Evolutionary conservation across 2,797 vertebrate genomes (phyloP).

Genomic region (Diplodus puntazzo): DNA sequence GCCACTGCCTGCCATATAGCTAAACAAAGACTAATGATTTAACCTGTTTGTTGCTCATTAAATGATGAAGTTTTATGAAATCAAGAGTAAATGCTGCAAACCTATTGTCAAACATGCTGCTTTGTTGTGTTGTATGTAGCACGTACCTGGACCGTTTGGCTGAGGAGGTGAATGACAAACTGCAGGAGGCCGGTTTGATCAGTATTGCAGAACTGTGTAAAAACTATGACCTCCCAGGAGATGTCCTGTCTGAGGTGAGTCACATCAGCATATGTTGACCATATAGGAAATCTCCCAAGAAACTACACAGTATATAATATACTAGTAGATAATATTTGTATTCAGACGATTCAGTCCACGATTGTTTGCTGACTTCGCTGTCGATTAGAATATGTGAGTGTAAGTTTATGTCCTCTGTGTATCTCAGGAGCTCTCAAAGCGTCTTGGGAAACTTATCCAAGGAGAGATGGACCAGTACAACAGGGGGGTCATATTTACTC

Average conservation of each 20-base stretch:
- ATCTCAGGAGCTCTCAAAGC: constrained; percentile 88
- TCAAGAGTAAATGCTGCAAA: background rate
- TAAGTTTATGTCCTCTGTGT: background rate
- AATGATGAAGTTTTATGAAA: background rate
- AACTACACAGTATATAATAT: too few species aligned
- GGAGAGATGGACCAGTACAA: constrained; percentile 95
- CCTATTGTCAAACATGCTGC: background rate
- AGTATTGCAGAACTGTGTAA: constrained; percentile 96
- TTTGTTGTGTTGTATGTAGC: constrained; percentile 69
- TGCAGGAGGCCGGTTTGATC: constrained; percentile 94
- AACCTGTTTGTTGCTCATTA: background rate
- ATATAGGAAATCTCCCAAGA: background rate
- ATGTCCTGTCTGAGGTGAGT: constrained; percentile 92
- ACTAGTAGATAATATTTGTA: background rate
- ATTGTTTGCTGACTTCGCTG: background rate
- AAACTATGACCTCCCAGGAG: constrained; percentile 92
- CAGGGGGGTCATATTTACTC: constrained; percentile 93
- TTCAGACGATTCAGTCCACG: background rate
- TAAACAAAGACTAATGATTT: background rate
- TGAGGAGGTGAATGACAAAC: constrained; percentile 96
- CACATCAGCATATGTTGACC: background rate
- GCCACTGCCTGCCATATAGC: too few species aligned
- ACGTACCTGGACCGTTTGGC: constrained; percentile 92
- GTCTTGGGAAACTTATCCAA: constrained; percentile 91
- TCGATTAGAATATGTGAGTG: background rate